These are phyloP conservation scores for Archivesica marissinica DNA, from an alignment of 1,140 invertebrate genomes.

Conservation along the genomic window DNA sequence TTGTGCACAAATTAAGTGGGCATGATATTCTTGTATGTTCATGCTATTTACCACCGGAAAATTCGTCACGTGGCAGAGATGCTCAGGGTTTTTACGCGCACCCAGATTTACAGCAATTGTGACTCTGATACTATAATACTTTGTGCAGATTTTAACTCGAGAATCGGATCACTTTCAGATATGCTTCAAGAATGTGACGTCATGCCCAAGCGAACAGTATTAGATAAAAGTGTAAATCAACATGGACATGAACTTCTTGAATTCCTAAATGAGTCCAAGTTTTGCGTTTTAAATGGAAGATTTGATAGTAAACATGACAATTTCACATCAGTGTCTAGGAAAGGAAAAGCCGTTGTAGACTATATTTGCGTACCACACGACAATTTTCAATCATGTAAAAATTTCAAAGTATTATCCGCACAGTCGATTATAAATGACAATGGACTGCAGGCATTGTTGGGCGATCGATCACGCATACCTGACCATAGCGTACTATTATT, in stretches of 20 bases:
- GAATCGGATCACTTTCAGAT: conserved; percentile 38
- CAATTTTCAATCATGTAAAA: not conserved
- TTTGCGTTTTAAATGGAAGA: conserved; percentile 62
- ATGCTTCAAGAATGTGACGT: conserved; percentile 19
- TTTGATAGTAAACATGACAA: not conserved
- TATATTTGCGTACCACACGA: conserved; percentile 64
- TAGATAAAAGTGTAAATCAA: conserved; percentile 56
- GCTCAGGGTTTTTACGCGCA: conserved; percentile 49
- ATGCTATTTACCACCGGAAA: conserved; percentile 57
- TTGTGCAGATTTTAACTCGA: conserved; percentile 47
- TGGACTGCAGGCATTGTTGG: conserved; percentile 25
- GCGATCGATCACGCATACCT: conserved; percentile 36
- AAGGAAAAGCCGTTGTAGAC: conserved; percentile 61
- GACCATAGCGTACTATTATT: conserved; percentile 44
- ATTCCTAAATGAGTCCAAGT: conserved; percentile 55
- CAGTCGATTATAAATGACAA: conserved; percentile 17
- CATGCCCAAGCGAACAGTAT: not conserved
- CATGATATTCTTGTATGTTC: not conserved
- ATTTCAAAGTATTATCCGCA: conserved; percentile 32
- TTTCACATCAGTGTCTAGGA: conserved; percentile 41
- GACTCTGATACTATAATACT: conserved; percentile 42
- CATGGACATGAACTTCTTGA: conserved; percentile 57
- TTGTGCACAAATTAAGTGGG: not conserved
- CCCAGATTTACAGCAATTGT: conserved; percentile 49
- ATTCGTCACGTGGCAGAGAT: conserved; percentile 31